A percentile compares a stretch with the other conserved stretches of the same genome.
These are phyloP conservation scores for Empis stercorea DNA, from an alignment of 2,888 invertebrate genomes.

Conservation along the genomic window DNA sequence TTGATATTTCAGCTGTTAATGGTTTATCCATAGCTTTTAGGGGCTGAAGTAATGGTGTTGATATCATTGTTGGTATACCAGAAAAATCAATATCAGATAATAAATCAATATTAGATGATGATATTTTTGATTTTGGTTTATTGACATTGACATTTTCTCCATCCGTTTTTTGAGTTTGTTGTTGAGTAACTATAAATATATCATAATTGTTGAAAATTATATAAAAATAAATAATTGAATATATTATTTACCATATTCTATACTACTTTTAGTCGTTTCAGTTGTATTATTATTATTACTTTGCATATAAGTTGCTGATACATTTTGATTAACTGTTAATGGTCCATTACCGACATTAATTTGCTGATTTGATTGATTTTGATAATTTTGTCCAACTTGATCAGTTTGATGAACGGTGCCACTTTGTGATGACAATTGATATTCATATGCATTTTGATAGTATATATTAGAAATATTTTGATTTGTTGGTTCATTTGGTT, in stretches of 20 bases:
- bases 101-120: slow-evolving; percentile 50
- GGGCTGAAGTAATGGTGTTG: slow-evolving; percentile 27
- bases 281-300: slow-evolving; percentile 28
- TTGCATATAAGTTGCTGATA: slow-evolving; percentile 29
- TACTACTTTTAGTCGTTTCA: slow-evolving; percentile 27
- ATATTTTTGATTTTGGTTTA: slow-evolving; percentile 12
- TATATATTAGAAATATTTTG: slow-evolving; percentile 23
- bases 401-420: background rate
- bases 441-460: slow-evolving; percentile 15
- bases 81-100: slow-evolving; percentile 65
- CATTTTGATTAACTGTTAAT: slow-evolving; percentile 4
- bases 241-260: slow-evolving; percentile 5
- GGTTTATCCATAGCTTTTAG: slow-evolving; percentile 15
- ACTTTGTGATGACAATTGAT: background rate
- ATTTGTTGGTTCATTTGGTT: slow-evolving; percentile 5
- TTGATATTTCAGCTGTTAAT: slow-evolving; percentile 10
- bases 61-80: slow-evolving; percentile 18
- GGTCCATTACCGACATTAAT: background rate
- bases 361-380: slow-evolving; percentile 5
- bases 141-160: slow-evolving; percentile 3
- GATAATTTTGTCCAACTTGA: slow-evolving; percentile 1
- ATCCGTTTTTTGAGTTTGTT: slow-evolving; percentile 1
- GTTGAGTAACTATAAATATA: slow-evolving; percentile 3
- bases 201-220: background rate
- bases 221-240: background rate